Conservation (phyloP, 2,113 vertebrate species). For the Coryphaenoides rupestris region DNA sequence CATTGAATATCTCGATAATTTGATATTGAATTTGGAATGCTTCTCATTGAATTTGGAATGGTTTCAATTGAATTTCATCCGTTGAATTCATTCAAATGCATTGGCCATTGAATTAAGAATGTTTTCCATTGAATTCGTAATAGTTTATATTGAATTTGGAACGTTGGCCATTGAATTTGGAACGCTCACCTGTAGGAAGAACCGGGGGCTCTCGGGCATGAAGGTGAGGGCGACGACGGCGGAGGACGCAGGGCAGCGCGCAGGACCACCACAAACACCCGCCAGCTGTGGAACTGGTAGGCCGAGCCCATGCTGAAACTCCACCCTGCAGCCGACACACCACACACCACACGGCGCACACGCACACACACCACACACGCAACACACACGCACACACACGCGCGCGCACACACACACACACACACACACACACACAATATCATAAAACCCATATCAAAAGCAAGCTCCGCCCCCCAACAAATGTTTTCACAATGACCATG, state of each 20-base stretch:
- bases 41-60: too few relatives aligned
- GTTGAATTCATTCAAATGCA: too few relatives aligned
- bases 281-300: conserved; percentile 99
- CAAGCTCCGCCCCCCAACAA: too few relatives aligned
- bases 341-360: background rate
- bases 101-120: too few relatives aligned
- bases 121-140: too few relatives aligned
- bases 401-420: conserved; percentile 3
- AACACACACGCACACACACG: conserved; percentile 1
- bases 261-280: conserved; percentile 97
- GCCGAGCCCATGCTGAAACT: conserved; percentile 99
- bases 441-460: too few relatives aligned
- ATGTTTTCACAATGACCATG: too few relatives aligned
- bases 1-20: too few relatives aligned
- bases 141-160: too few relatives aligned
- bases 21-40: too few relatives aligned
- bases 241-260: conserved; percentile 88
- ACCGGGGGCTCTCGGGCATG: conserved; percentile 96
- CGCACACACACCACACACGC: background rate
- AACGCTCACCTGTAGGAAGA: conserved; percentile 77
- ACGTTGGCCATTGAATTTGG: too few relatives aligned
- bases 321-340: conserved; percentile 77
- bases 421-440: background rate
- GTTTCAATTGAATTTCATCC: too few relatives aligned
- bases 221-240: conserved; percentile 95